A percentile compares a stretch with the other conserved stretches of the same genome.
These are phyloP conservation scores for Hiodon alosoides DNA, from an alignment of 2,113 vertebrate species.

Conservation along the genomic window DNA sequence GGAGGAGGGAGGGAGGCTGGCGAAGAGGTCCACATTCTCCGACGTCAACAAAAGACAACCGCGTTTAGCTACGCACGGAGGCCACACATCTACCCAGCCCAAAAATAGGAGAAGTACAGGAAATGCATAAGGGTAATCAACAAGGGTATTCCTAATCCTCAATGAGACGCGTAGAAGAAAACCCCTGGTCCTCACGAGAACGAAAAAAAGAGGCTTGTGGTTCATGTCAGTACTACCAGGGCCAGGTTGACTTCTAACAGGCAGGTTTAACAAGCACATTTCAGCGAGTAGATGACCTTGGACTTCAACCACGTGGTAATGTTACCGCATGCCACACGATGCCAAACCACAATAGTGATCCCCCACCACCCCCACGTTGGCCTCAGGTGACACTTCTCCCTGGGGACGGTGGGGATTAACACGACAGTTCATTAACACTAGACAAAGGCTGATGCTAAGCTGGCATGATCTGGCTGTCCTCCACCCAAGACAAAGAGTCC, in stretches of 20 bases:
- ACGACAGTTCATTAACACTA: slow-evolving; percentile 63
- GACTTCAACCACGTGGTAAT: too few species aligned
- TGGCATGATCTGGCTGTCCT: slow-evolving; percentile 46
- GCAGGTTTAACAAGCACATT: too few species aligned
- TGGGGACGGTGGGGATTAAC: slow-evolving; percentile 54
- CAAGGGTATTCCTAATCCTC: too few species aligned
- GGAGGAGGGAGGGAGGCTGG: slow-evolving; percentile 21
- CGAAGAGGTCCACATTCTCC: slow-evolving; percentile 24
- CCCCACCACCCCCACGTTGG: slow-evolving; percentile 23
- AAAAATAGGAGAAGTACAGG: too few species aligned
- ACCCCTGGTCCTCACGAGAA: too few species aligned
- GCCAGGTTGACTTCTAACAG: too few species aligned
- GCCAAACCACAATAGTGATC: not conserved
- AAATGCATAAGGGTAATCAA: too few species aligned
- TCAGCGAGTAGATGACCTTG: too few species aligned
- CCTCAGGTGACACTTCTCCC: slow-evolving; percentile 35
- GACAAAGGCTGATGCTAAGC: slow-evolving; percentile 66
- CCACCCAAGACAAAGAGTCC: slow-evolving; percentile 14
- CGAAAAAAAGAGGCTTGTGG: too few species aligned
- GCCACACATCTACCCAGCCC: not conserved
- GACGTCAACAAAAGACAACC: slow-evolving; percentile 24
- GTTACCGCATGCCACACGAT: too few species aligned
- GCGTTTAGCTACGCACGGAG: slow-evolving; percentile 16
- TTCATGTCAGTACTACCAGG: too few species aligned
- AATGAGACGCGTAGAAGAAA: too few species aligned